Evolutionary conservation across 2,888 invertebrate genomes (phyloP).

Genomic region (Imbricaverruca yamaguchii): DNA sequence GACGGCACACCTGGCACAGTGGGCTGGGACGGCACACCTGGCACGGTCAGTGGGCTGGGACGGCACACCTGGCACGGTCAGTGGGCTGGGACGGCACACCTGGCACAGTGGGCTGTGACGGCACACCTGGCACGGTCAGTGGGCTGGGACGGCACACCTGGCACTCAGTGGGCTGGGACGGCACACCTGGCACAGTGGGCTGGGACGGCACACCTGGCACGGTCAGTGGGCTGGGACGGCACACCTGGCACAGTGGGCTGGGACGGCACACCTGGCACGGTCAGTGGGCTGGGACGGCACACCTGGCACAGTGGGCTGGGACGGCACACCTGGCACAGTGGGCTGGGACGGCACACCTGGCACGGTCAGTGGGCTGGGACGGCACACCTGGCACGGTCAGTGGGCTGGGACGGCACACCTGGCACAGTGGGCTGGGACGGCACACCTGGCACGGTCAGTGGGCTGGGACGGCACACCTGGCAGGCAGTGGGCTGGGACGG

Average conservation of each 20-base stretch:
- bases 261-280: conserved; percentile 50
- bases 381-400: conserved; percentile 53
- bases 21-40: conserved; percentile 53
- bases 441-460: conserved; percentile 51
- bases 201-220: conserved; percentile 52
- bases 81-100: too few relatives aligned
- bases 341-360: conserved; percentile 54
- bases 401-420: too few relatives aligned
- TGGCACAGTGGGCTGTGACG: too few relatives aligned
- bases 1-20: too few relatives aligned
- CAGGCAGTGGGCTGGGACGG: conserved; percentile 60
- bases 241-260: too few relatives aligned
- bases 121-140: conserved; percentile 52
- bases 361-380: conserved; percentile 55
- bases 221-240: conserved; percentile 48
- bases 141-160: conserved; percentile 51
- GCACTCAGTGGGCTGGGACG: conserved; percentile 47
- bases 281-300: conserved; percentile 54
- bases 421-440: conserved; percentile 60
- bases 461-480: too few relatives aligned
- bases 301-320: conserved; percentile 44
- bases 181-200: too few relatives aligned
- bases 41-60: conserved; percentile 56
- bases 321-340: too few relatives aligned
- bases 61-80: conserved; percentile 52